These are phyloP conservation scores for Telmatherina bonti DNA, from an alignment of 2,797 vertebrate species.

Conservation along the genomic window DNA sequence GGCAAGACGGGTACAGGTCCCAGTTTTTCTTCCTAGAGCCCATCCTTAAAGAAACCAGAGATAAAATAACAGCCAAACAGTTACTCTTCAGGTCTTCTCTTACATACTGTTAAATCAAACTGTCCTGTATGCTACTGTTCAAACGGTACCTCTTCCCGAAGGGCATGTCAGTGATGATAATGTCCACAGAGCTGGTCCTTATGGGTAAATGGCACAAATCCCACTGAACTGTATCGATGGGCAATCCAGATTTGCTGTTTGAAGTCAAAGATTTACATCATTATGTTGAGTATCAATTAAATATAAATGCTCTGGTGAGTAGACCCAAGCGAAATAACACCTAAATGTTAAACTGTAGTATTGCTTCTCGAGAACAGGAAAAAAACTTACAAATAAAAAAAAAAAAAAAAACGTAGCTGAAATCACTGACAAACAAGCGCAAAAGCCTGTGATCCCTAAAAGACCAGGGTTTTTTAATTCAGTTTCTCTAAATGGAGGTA, in stretches of 20 bases:
- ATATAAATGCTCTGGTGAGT: not conserved
- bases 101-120: not conserved
- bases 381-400: too few relatives aligned
- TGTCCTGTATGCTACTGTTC: not conserved
- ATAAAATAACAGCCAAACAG: not conserved
- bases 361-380: not conserved
- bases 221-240: conserved; percentile 92
- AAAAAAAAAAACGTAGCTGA: not conserved
- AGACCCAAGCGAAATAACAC: not conserved
- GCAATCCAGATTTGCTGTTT: conserved; percentile 81
- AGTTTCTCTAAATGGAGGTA: too few relatives aligned
- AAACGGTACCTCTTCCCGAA: conserved; percentile 94
- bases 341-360: not conserved
- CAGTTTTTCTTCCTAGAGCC: conserved; percentile 97
- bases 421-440: not conserved
- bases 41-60: conserved; percentile 83
- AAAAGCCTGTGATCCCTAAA: not conserved
- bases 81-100: not conserved
- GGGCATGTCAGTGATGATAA: conserved; percentile 95
- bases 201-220: conserved; percentile 91
- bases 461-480: too few relatives aligned
- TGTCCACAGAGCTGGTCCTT: conserved; percentile 90
- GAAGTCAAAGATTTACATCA: not conserved
- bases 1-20: conserved; percentile 95
- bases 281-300: not conserved